Base-by-base conservation (phyloP, 2,113 vertebrate genomes). In the Nannobrachium achirus region DNA sequence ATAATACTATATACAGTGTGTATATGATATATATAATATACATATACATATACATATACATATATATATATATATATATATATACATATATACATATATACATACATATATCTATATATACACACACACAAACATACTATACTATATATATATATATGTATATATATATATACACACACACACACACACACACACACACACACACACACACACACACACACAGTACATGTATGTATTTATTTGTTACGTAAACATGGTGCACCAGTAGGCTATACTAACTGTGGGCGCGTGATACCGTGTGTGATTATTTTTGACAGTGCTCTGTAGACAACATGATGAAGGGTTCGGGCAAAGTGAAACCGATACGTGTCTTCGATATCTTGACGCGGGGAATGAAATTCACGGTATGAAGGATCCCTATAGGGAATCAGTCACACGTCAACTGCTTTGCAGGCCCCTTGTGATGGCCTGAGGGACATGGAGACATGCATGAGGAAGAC, bases 391-490 rank as follows among this genome's bases (percentile, higher is more conserved):
- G 52, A 63, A 41, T 18, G 64, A 56, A 13, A 20, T 33, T 6
- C 44, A 65, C 72, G 42, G 13, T 67, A 63, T 58, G 49, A 19
- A 20, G 65, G 73, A 63, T 50, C 15, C 48, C 63, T 58, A 51
- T 61, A 53, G 41, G 57, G 62, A 62, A 68, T 75, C 63, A 66
- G 56, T 52, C 13, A 70, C 59, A 75, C 40, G 66, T 64, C n/a
- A 38, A 42, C 56, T 63, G 44, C 40, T 16, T 39, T 67, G 55
- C 48, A 48, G 69, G 70, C 65, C 59, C 66, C 84, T 69, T 58
- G 73, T 82, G 77, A 83, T 71, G 71, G 84, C 83, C 80, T 79
- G 68, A 73, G 80, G 86, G 79, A 78, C 72, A 56, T 44, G 76
- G 55, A 59, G 48, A 73, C 71, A 44, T n/a, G 67, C 70, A 80